phyloP scores from a whole-genome alignment of 1,140 invertebrate species.

The Zaprionus vittiger region DNA sequence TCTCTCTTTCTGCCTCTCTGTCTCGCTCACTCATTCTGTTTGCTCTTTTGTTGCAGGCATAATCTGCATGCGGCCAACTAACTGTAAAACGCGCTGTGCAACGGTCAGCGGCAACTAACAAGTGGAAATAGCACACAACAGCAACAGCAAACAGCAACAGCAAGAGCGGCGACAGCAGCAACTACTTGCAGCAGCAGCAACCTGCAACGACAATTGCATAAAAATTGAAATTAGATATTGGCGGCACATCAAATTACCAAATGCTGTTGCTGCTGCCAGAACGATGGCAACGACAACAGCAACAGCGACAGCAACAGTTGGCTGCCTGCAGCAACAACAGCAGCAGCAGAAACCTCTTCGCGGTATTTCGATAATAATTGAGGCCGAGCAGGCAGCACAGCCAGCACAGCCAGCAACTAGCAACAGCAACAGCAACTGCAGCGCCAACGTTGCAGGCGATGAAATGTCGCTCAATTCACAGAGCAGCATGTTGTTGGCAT shows the following conservation, averaged over 20 bases:
- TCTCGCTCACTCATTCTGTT: conserved; percentile 29
- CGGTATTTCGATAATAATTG: conserved; percentile 78
- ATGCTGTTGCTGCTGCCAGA: conserved; percentile 69
- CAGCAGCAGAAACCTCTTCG: conserved; percentile 63
- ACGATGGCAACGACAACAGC: conserved; percentile 49
- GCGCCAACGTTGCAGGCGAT: conserved; percentile 39
- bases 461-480: conserved; percentile 78
- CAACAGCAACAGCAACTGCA: conserved; percentile 35
- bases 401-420: conserved; percentile 22
- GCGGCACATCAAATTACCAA: conserved; percentile 54
- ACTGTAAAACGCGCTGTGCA: conserved; percentile 69
- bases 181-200: conserved; percentile 33
- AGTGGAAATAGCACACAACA: conserved; percentile 51
- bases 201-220: conserved; percentile 59
- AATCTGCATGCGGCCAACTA: conserved; percentile 69
- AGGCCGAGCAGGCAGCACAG: conserved; percentile 44
- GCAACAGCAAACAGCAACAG: conserved; percentile 40
- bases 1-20: conserved; percentile 6
- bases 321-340: conserved; percentile 44
- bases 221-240: conserved; percentile 55
- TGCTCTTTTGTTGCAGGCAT: conserved; percentile 53
- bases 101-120: conserved; percentile 62
- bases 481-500: conserved; percentile 74
- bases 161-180: conserved; percentile 36
- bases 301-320: conserved; percentile 31